Evolutionary conservation across 2,113 vertebrate species (phyloP), one percentile per base, ranked within the genome.

Genomic region (Epinephelus cyanopodus): DNA sequence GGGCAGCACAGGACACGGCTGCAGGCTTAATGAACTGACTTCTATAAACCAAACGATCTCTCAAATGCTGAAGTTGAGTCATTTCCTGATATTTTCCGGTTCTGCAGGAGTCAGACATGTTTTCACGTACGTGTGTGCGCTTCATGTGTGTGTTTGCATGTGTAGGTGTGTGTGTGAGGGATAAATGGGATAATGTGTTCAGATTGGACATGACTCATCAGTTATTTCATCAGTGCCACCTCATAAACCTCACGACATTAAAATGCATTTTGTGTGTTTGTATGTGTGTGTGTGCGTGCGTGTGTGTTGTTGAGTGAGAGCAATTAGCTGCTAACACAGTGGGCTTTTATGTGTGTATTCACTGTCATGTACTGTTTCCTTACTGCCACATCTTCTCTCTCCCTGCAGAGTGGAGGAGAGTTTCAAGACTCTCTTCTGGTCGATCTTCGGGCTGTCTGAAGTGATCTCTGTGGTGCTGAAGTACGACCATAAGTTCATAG

Each of bases 341-440:
- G 21, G 5, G 23, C 29, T 52, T 79, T 68, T 68, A 53, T 54
- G 53, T 79, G 63, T 81, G 66, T 65, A 15, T 82, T 53, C 60
- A 23, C 54, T 68, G 53, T 23, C 61, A 64, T 77, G 42, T 53
- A 5, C 17, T 62, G 9, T 62, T 69, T 53, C 39, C 53, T 71
- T 14, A 67, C 78, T 50, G 39, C 56, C 47, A 1, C 19, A 33
- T 54, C 61, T 76, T 77, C 54, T 61, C 17, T 63, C 58, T 74
- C 63, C 27, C 21, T 84, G 42, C 77, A 99, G 98, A 89, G 98
- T 99, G 87, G 98, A 99, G 95, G 98, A 99, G 94, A 99, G 98
- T 93, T 99, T 99, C 84, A 99, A 99, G 94, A 99, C 98, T 45
- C 95, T 99, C 58, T 99, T 99, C 93, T 99, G 98, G 98, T 99